Conservation (phyloP, 2,797 vertebrate species). For the Peromyscus melanophrys region DNA sequence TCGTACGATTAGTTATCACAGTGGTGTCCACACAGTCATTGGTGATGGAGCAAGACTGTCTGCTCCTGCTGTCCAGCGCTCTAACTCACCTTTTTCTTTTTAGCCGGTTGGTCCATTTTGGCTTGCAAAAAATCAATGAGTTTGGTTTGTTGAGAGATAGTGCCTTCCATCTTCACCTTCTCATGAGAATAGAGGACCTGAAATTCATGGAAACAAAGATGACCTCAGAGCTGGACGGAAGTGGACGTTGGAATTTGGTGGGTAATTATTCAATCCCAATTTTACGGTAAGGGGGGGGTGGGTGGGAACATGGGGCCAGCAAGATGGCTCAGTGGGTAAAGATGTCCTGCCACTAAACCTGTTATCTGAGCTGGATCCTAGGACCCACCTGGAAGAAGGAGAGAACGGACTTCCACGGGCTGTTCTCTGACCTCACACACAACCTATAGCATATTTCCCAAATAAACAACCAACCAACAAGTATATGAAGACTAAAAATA, state of each 20-base stretch:
- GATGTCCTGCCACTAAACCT: background rate
- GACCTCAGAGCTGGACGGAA: conserved; percentile 29
- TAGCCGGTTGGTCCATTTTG: conserved; percentile 99
- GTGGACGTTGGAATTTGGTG: background rate
- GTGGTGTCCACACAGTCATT: background rate
- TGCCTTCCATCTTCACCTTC: conserved; percentile 99
- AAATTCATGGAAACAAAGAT: conserved; percentile 54
- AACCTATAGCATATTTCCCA: background rate
- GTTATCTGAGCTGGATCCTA: background rate
- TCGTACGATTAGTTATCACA: background rate
- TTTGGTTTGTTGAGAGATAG: conserved; percentile 99
- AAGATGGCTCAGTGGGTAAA: background rate
- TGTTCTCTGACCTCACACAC: background rate
- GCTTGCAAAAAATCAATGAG: conserved; percentile 99
- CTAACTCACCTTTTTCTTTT: conserved; percentile 98
- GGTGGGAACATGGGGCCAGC: background rate
- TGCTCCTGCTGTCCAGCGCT: conserved; percentile 65
- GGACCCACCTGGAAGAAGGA: background rate
- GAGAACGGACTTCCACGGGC: background rate
- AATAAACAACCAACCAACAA: background rate
- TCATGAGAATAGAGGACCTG: conserved; percentile 99
- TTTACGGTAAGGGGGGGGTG: background rate
- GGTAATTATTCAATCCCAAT: background rate
- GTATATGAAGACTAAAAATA: background rate
- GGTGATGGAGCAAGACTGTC: background rate